Conservation (phyloP, 1,140 invertebrate species). For the Cataglyphis hispanica region DNA sequence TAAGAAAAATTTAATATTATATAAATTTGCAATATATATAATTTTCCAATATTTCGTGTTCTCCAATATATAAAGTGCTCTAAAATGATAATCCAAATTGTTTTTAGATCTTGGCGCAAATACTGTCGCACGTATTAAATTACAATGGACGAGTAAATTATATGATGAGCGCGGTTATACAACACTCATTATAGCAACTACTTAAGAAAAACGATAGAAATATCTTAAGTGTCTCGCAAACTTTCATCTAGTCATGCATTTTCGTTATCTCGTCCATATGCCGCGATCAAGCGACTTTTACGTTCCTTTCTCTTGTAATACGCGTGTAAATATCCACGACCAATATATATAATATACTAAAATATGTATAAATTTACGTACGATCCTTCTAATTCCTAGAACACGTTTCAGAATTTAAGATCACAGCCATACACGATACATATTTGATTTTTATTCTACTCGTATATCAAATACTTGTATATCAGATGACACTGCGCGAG, state of each 20-base stretch:
- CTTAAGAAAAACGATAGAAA: constrained; percentile 77
- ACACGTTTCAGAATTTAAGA: neutral
- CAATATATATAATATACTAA: constrained; percentile 38
- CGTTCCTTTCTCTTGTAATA: constrained; percentile 59
- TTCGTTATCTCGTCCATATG: constrained; percentile 71
- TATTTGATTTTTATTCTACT: neutral
- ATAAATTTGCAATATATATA: constrained; percentile 7
- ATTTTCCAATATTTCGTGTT: too few relatives aligned
- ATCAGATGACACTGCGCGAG: neutral
- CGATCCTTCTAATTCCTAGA: neutral
- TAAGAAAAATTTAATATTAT: neutral
- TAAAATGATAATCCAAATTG: neutral
- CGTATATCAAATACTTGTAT: neutral
- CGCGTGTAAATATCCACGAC: constrained; percentile 70
- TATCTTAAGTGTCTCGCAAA: constrained; percentile 77
- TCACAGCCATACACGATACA: neutral
- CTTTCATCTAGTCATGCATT: constrained; percentile 69
- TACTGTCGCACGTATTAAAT: constrained; percentile 65
- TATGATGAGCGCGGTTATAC: constrained; percentile 14
- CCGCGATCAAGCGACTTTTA: constrained; percentile 41
- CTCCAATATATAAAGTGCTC: neutral
- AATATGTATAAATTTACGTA: neutral
- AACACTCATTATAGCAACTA: constrained; percentile 49
- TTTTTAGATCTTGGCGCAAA: constrained; percentile 37
- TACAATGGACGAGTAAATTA: constrained; percentile 38